These are phyloP conservation scores for Oryzaephilus surinamensis DNA, from an alignment of 1,140 invertebrate species.

Conservation along the genomic window DNA sequence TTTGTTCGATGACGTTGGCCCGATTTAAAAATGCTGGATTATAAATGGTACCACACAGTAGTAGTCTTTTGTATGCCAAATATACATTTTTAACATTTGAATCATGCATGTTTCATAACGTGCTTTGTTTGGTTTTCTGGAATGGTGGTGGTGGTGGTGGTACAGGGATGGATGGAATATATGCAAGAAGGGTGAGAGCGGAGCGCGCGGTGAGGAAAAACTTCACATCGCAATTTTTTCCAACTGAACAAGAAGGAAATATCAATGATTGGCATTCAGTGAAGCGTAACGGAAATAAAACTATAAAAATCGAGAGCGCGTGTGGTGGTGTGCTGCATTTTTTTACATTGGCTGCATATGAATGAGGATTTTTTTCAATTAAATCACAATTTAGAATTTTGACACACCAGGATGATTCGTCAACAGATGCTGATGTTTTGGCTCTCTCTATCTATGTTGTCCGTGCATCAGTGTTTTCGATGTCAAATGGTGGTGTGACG, in stretches of 20 bases:
- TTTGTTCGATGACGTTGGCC: slow-evolving; percentile 29
- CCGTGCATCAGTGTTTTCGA: too few relatives aligned
- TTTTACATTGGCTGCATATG: slow-evolving; percentile 37
- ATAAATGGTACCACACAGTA: slow-evolving; percentile 33
- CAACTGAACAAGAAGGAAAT: too few relatives aligned
- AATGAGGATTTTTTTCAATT: slow-evolving; percentile 39
- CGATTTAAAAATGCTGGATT: slow-evolving; percentile 27
- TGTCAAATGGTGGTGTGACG: too few relatives aligned
- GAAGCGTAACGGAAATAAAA: slow-evolving; percentile 25
- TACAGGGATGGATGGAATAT: too few relatives aligned
- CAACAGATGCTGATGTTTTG: slow-evolving; percentile 6
- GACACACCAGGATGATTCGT: slow-evolving; percentile 5
- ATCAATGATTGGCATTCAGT: slow-evolving; percentile 31
- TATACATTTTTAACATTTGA: slow-evolving; percentile 31
- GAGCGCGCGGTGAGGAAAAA: too few relatives aligned
- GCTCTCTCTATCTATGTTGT: too few relatives aligned
- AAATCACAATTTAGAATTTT: slow-evolving; percentile 30
- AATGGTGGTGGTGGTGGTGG: slow-evolving; percentile 10
- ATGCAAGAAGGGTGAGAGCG: too few relatives aligned
- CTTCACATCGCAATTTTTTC: too few relatives aligned
- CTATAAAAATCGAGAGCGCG: slow-evolving; percentile 23
- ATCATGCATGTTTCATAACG: slow-evolving; percentile 27
- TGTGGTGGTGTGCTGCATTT: slow-evolving; percentile 23
- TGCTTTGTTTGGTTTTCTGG: slow-evolving; percentile 13
- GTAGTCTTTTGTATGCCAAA: slow-evolving; percentile 29